A percentile compares a stretch with the other conserved stretches of the same genome.
These are phyloP conservation scores for Pelusios castaneus DNA, from an alignment of 2,113 vertebrate genomes.

Conservation along the genomic window DNA sequence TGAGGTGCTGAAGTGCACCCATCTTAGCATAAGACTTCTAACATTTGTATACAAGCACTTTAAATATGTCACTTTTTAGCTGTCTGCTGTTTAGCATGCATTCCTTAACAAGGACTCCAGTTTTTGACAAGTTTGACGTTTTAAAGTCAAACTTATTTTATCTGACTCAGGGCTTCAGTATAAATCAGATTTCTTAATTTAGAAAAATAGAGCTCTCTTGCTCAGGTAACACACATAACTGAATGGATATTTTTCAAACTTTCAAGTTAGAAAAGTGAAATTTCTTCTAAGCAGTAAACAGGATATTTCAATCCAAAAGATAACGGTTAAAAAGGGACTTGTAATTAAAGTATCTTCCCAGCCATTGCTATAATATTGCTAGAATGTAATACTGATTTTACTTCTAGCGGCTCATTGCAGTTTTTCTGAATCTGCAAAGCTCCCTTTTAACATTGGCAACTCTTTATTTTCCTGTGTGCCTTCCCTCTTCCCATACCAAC, in stretches of 20 bases:
- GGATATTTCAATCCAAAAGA: not conserved
- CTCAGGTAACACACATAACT: not conserved
- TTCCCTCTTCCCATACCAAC: rapidly evolving
- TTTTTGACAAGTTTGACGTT: not conserved
- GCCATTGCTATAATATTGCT: not conserved
- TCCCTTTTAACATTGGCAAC: rapidly evolving
- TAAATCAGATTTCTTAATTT: not conserved
- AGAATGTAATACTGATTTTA: not conserved
- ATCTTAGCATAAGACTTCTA: too few relatives aligned
- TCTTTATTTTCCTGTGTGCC: not conserved
- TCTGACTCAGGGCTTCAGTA: not conserved
- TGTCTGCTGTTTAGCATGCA: not conserved
- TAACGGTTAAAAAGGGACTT: not conserved
- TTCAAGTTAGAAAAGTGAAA: not conserved
- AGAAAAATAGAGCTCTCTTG: not conserved
- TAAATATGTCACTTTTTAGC: too few relatives aligned
- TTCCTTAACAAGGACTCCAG: not conserved
- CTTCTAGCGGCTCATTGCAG: rapidly evolving
- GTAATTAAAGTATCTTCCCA: not conserved
- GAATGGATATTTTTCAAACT: not conserved
- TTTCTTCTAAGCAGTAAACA: not conserved
- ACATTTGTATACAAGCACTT: too few relatives aligned
- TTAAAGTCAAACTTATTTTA: not conserved
- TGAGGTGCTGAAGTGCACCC: too few relatives aligned
- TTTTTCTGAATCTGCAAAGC: not conserved